Conservation (phyloP, 2,113 vertebrate genomes). For the Neolamprologus hecqui region DNA sequence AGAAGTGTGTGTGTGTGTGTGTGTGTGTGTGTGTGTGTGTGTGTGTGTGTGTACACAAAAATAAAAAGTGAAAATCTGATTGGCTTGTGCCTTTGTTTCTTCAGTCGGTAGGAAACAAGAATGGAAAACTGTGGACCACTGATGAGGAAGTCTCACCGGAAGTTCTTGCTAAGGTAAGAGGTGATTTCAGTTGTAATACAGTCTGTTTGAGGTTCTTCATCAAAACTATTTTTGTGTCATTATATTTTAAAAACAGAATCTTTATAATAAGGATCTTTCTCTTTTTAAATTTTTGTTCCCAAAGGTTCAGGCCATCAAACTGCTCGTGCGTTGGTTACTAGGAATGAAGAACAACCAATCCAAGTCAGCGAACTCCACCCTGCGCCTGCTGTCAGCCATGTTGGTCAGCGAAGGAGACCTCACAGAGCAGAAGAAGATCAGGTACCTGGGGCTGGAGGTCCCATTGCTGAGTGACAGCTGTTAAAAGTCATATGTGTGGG, state of each 20-base stretch:
- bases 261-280: not conserved
- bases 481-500: not conserved
- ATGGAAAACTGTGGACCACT: constrained; percentile 93
- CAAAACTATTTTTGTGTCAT: not conserved
- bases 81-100: not conserved
- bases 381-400: constrained; percentile 94
- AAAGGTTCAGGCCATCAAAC: constrained; percentile 97
- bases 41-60: not conserved
- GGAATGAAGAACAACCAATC: constrained; percentile 99
- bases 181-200: not conserved
- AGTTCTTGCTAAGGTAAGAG: constrained; percentile 88
- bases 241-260: not conserved
- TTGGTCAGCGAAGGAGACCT: constrained; percentile 96
- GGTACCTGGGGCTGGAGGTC: constrained; percentile 61
- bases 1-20: not conserved
- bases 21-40: too few species aligned
- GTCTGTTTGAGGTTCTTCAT: not conserved
- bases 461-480: not conserved
- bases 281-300: not conserved
- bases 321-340: constrained; percentile 93
- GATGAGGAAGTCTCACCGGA: constrained; percentile 98
- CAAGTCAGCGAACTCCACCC: constrained; percentile 95
- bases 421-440: constrained; percentile 97
- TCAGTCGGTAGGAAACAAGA: constrained; percentile 94
- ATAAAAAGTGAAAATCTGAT: not conserved